Conservation (phyloP, 2,113 vertebrate species). For the Myxocyprinus asiaticus region DNA sequence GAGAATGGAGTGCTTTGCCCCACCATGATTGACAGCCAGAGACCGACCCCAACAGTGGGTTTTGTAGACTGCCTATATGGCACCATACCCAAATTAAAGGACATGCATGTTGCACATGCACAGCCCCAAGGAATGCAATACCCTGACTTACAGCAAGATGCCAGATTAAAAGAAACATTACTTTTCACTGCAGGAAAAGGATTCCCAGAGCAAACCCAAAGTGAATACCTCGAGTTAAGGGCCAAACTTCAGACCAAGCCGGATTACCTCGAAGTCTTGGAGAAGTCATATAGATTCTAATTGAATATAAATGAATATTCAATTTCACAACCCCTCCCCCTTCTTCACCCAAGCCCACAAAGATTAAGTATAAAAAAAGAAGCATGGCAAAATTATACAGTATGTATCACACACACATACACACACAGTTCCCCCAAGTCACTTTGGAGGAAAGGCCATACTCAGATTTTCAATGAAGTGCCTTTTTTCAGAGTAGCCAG, state of each 20-base stretch:
- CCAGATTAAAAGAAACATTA: constrained; percentile 95
- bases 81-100: constrained; percentile 95
- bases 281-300: constrained; percentile 98
- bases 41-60: constrained; percentile 87
- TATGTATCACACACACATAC: constrained; percentile 47
- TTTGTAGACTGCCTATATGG: constrained; percentile 98
- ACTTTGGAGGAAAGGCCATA: constrained; percentile 90
- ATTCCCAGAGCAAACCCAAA: constrained; percentile 91
- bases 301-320: constrained; percentile 55
- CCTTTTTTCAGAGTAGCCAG: constrained; percentile 99
- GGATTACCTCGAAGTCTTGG: constrained; percentile 99
- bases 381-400: constrained; percentile 80
- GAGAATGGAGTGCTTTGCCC: constrained; percentile 89
- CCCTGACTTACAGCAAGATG: constrained; percentile 97
- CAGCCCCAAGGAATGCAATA: constrained; percentile 98
- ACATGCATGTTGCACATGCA: constrained; percentile 86
- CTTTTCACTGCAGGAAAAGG: constrained; percentile 95
- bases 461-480: constrained; percentile 98
- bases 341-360: constrained; percentile 61
- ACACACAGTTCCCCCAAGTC: constrained; percentile 71
- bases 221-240: constrained; percentile 99
- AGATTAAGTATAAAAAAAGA: constrained; percentile 66
- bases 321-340: constrained; percentile 52
- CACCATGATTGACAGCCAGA: constrained; percentile 85
- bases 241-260: constrained; percentile 99